A percentile compares a stretch with the other conserved stretches of the same genome.
These are phyloP conservation scores for Lissonota sp. DNA, from an alignment of 2,888 invertebrate genomes.

Conservation along the genomic window DNA sequence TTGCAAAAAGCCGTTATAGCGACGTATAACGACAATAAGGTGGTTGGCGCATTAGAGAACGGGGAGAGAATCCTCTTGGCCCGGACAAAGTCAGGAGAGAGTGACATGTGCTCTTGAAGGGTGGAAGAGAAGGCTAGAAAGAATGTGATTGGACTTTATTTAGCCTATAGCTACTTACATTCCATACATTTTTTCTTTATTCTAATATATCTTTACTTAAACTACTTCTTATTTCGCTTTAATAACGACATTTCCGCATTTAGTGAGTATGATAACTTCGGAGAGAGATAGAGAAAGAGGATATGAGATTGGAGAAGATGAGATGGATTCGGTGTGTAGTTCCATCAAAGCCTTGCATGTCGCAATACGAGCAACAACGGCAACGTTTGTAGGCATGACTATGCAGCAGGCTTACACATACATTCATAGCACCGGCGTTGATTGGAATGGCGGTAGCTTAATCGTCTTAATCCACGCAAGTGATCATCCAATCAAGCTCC, in stretches of 20 bases:
- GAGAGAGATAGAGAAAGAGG: slow-evolving; percentile 8
- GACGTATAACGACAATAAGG: background rate
- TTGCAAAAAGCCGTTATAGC: background rate
- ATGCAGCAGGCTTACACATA: background rate
- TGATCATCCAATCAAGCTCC: slow-evolving; percentile 65
- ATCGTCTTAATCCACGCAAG: slow-evolving; percentile 64
- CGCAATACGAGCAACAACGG: slow-evolving; percentile 28
- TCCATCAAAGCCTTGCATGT: slow-evolving; percentile 13
- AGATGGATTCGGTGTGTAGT: slow-evolving; percentile 41
- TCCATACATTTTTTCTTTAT: no score
- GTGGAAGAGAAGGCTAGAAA: slow-evolving; percentile 21
- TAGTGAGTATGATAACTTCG: no score
- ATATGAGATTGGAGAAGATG: slow-evolving; percentile 19
- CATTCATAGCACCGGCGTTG: slow-evolving; percentile 35
- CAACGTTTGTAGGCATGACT: slow-evolving; percentile 31
- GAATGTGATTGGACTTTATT: no score
- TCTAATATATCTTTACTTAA: no score
- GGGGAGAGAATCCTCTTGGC: slow-evolving; percentile 31
- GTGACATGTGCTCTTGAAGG: slow-evolving; percentile 7
- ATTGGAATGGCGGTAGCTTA: slow-evolving; percentile 64
- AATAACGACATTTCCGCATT: no score
- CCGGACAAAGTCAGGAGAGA: slow-evolving; percentile 29
- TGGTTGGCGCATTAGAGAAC: background rate
- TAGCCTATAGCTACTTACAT: no score
- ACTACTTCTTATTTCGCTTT: no score